Conservation (phyloP, 2,888 invertebrate species). For the Argyresthia albistria region DNA sequence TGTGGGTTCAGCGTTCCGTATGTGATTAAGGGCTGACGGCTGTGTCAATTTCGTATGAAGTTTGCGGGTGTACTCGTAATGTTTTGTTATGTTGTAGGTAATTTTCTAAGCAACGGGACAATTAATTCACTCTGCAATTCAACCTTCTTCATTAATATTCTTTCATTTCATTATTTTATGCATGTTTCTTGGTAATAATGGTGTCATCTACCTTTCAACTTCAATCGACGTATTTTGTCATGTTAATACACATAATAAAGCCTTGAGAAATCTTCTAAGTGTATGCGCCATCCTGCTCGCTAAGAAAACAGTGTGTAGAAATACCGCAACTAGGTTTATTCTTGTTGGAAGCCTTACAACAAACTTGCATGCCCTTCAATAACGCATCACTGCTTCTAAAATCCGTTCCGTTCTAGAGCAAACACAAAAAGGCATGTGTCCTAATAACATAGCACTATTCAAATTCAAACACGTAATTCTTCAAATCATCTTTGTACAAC, state of each 20-base stretch:
- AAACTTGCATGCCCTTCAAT: constrained; percentile 1
- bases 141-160: neutral
- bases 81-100: too few relatives aligned
- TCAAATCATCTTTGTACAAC: constrained; percentile 31
- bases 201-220: too few relatives aligned
- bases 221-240: too few relatives aligned
- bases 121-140: neutral
- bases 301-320: too few relatives aligned
- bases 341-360: too few relatives aligned
- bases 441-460: constrained; percentile 35
- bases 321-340: too few relatives aligned
- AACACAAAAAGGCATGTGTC: constrained; percentile 57
- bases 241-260: constrained; percentile 18
- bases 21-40: neutral
- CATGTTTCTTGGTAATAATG: neutral
- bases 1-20: constrained; percentile 2
- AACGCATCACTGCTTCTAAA: constrained; percentile 45
- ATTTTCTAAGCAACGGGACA: neutral
- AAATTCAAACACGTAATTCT: constrained; percentile 29
- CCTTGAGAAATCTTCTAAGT: constrained; percentile 16
- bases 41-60: neutral
- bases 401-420: constrained; percentile 56
- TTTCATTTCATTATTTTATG: neutral
- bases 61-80: too few relatives aligned
- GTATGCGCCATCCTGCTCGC: too few relatives aligned